Base-by-base conservation (phyloP, 2,888 invertebrate species). In the Fragum sueziense region DNA sequence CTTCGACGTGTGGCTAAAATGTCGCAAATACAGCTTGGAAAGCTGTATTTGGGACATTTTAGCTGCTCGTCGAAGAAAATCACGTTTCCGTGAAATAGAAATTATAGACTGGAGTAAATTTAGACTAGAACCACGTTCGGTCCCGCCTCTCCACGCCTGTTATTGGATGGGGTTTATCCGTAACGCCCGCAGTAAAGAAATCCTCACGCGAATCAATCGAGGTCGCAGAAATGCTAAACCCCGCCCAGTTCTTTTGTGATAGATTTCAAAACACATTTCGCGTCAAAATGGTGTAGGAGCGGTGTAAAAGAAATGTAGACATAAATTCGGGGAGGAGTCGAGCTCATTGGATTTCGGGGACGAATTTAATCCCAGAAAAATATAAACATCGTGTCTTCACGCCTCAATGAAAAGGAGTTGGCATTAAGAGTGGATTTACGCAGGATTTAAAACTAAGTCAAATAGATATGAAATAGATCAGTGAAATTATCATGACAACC, bases 191-290 rank as follows among this genome's bases (percentile, higher is more conserved):
- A 27, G 37, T 68, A 59, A 67, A 73, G 76, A 54, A 47, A 27
- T 72, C 78, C 75, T 79, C 78, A 80, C 70, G 34, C 54, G 79
- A 78, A 78, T 84, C 78, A 80, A 80, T 84, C 80, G 75, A n/a
- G 41, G 47, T 37, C 69, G 77, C 27, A 34, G 57, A 59, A 7
- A 29, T 14, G 14, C 59, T 33, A 37, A 33, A 22, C 59, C 29
- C 59, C 71, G 59, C 71, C 71, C 54, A 33, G 1, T 41, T 54
- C 31, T 57, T 52, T 51, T 51, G 31, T 61, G 70, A 76, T 73
- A 37, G 73, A 70, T 61, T 68, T 74, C 77, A 74, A 76, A 75
- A 71, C 83, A 67, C 57, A 67, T 70, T 22, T 25, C 78, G 73
- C 47, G 75, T 80, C 78, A 83, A 78, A 70, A 79, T 74, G 52